phyloP scores from a whole-genome alignment of 2,113 vertebrate genomes.

The Hassar affinis region DNA sequence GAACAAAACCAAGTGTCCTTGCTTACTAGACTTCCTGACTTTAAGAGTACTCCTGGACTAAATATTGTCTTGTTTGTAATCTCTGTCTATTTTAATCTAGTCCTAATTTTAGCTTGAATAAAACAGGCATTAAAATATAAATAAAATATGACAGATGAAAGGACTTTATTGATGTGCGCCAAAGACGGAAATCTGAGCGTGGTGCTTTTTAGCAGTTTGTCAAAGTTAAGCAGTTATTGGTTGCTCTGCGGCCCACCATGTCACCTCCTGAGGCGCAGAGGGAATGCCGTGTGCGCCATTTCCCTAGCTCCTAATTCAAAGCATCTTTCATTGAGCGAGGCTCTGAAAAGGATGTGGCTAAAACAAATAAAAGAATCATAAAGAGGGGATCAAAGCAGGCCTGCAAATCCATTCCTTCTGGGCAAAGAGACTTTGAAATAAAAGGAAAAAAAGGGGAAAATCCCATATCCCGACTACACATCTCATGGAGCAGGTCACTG shows the following conservation, averaged over 20 bases:
- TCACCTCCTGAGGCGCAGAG: slow-evolving; percentile 43
- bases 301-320: slow-evolving; percentile 79
- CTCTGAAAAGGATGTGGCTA: slow-evolving; percentile 83
- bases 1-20: neutral
- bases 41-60: neutral
- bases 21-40: neutral
- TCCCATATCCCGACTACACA: slow-evolving; percentile 54
- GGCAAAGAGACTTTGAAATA: slow-evolving; percentile 68
- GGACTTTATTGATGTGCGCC: slow-evolving; percentile 12
- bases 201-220: slow-evolving; percentile 26
- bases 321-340: slow-evolving; percentile 80
- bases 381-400: slow-evolving; percentile 83
- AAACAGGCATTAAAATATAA: neutral
- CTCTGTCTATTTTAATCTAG: neutral
- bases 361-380: slow-evolving; percentile 83
- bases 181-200: neutral
- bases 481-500: slow-evolving; percentile 64
- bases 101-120: slow-evolving; percentile 14
- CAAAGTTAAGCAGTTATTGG: slow-evolving; percentile 33
- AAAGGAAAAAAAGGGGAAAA: slow-evolving; percentile 61
- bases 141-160: slow-evolving; percentile 29
- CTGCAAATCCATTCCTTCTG: slow-evolving; percentile 88
- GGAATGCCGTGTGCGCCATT: slow-evolving; percentile 50
- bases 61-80: neutral
- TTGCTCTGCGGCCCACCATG: slow-evolving; percentile 44